These are phyloP conservation scores for Melanotaenia trifasciata DNA, from an alignment of 2,797 vertebrate species.

Conservation along the genomic window DNA sequence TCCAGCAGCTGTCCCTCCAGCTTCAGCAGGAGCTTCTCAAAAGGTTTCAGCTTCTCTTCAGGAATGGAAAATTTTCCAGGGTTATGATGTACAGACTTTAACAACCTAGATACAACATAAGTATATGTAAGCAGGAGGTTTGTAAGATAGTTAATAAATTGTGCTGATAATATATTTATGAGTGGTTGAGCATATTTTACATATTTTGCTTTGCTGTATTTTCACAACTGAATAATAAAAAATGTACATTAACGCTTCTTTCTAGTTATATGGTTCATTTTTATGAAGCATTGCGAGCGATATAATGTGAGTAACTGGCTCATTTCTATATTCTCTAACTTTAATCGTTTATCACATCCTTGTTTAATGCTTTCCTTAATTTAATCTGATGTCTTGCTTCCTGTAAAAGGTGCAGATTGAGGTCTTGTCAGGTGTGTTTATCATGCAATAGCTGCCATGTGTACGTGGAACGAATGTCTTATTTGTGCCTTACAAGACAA, in stretches of 20 bases:
- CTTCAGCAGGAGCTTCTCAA: constrained; percentile 96
- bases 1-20: constrained; percentile 95
- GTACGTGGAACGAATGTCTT: no score
- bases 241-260: background rate
- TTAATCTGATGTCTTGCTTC: no score
- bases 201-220: background rate
- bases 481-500: no score
- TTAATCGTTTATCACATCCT: no score
- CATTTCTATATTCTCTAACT: no score
- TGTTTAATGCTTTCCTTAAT: no score
- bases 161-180: background rate
- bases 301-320: no score
- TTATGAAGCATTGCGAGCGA: no score
- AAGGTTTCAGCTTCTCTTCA: constrained; percentile 97
- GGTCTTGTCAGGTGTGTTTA: no score
- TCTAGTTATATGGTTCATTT: background rate
- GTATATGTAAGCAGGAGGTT: background rate
- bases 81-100: constrained; percentile 99
- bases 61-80: constrained; percentile 95
- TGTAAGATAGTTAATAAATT: background rate
- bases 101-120: constrained; percentile 81
- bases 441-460: no score
- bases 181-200: background rate
- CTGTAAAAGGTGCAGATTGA: no score
- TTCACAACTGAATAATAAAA: background rate